phyloP scores from a whole-genome alignment of 2,888 invertebrate species.

The Celastrina argiolus region DNA sequence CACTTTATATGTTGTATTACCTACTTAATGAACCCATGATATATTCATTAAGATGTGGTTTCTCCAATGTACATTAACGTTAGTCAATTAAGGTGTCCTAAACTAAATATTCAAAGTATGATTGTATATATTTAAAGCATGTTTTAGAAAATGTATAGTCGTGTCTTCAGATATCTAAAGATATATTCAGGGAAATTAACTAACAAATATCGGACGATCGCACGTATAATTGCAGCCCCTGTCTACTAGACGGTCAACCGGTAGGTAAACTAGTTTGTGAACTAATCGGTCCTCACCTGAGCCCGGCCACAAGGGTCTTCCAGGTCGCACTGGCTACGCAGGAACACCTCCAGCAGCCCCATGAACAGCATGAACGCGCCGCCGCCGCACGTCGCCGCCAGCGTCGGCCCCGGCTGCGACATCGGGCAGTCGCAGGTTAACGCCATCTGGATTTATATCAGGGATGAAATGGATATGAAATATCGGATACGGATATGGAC shows the following conservation, averaged over 20 bases:
- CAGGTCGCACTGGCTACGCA: slow-evolving; percentile 90
- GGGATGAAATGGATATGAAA: too few relatives aligned
- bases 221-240: neutral
- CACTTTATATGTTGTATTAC: neutral
- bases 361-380: slow-evolving; percentile 92
- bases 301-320: slow-evolving; percentile 91
- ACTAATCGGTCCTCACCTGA: slow-evolving; percentile 61
- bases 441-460: slow-evolving; percentile 56
- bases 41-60: neutral
- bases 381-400: slow-evolving; percentile 90
- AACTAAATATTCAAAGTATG: neutral
- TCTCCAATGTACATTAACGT: neutral
- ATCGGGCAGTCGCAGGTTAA: slow-evolving; percentile 88
- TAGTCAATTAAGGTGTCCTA: neutral
- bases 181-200: neutral
- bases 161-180: too few relatives aligned
- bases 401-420: slow-evolving; percentile 88
- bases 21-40: too few relatives aligned
- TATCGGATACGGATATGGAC: too few relatives aligned
- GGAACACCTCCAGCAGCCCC: slow-evolving; percentile 91
- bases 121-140: neutral
- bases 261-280: too few relatives aligned
- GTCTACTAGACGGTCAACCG: too few relatives aligned
- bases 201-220: neutral
- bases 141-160: neutral